These are phyloP conservation scores for Silurus glanis DNA, from an alignment of 2,113 vertebrate species.

Conservation along the genomic window DNA sequence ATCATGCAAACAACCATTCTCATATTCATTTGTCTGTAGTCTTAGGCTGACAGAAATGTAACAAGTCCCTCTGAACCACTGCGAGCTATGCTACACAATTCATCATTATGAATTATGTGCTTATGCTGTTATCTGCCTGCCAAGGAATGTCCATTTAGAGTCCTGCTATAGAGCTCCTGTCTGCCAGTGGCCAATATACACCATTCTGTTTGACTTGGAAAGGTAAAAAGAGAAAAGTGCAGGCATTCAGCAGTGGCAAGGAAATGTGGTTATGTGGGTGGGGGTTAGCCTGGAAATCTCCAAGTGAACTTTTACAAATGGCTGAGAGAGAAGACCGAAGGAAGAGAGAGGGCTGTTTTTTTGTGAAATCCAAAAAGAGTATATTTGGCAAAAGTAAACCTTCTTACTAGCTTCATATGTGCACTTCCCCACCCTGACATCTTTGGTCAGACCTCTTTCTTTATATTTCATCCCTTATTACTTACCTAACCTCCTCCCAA, in stretches of 20 bases:
- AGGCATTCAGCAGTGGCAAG: conserved; percentile 55
- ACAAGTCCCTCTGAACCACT: conserved; percentile 9
- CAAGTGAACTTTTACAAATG: conserved; percentile 56
- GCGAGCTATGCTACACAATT: conserved; percentile 36
- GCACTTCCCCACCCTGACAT: conserved; percentile 23
- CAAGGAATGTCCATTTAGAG: conserved; percentile 73
- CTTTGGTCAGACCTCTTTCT: conserved; percentile 10
- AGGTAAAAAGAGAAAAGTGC: conserved; percentile 67
- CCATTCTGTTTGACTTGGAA: conserved; percentile 69
- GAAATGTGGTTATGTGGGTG: conserved; percentile 58
- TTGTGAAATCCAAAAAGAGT: conserved; percentile 46
- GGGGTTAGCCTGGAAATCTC: conserved; percentile 49
- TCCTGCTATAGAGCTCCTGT: conserved; percentile 58
- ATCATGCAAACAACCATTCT: not conserved
- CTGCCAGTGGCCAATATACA: conserved; percentile 55
- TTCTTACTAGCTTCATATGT: conserved; percentile 62
- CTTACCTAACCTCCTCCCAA: not conserved
- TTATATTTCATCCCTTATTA: conserved; percentile 14
- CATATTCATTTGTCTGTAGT: not conserved
- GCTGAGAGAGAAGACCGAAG: conserved; percentile 56
- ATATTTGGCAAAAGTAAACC: conserved; percentile 54
- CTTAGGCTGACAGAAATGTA: not conserved
- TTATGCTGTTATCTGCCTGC: conserved; percentile 72
- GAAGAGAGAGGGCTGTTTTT: conserved; percentile 51
- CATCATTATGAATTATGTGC: conserved; percentile 50